Evolutionary conservation across 2,113 vertebrate genomes (phyloP), one percentile per base, ranked within the genome.

Genomic region (Felis chaus): DNA sequence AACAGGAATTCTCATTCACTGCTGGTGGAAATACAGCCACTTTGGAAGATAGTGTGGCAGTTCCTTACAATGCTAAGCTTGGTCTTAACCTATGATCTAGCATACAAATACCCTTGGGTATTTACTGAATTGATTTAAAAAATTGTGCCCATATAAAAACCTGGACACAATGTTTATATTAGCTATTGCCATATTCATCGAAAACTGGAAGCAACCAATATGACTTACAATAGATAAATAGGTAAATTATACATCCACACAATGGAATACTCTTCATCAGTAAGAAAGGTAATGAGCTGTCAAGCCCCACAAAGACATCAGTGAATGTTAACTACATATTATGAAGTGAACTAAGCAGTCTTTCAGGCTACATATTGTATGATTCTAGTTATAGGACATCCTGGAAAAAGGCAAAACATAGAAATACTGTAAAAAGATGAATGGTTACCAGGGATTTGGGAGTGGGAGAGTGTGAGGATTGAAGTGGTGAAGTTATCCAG

Each of bases 121-220:
- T 84, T 89, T 63, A 76, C 29, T 48, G 29, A 91, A 83, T 31
- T 92, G 12, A 89, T 71, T 16, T 83, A n/a, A 95, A 97, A 95
- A 91, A 3, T 7, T 68, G 78, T 2, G 9, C 53, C 19, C 11
- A 82, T 27, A 69, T 39, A 92, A 86, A 95, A 95, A 39, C 19
- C 12, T 96, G 31, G 33, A 86, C 50, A 91, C 18, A 87, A 73
- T 86, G 61, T 82, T 39, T 55, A n/a, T n/a, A 86, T 91, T 27
- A 48, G 21, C 7, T 89, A 94, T 85, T 84, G 19, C 93, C n/a
- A 82, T 39, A 85, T 81, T 68, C 78, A 66, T 27, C 16, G 13
- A 7, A 96, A 96, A 89, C 13, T 76, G 11, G 33, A 89, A 71
- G 73, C 19, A 89, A 50, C 15, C 16, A 71, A 79, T 4, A 21